These are phyloP conservation scores for Palythoa grandiflora DNA, from an alignment of 92 coral and sea anemone species.

Conservation along the genomic window DNA sequence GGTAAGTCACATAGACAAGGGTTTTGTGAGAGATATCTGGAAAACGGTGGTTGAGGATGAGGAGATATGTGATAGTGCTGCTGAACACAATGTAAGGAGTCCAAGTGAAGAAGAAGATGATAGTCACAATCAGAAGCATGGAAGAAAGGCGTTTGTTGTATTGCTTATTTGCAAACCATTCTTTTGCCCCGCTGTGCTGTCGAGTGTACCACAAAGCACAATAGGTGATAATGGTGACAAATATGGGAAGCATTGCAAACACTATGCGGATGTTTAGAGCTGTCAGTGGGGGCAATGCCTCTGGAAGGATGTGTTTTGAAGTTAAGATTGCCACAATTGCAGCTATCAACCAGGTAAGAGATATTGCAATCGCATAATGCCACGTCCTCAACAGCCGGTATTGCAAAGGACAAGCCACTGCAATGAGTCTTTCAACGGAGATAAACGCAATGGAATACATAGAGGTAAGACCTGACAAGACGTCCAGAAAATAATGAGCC, in stretches of 20 bases:
- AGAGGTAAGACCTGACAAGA: conserved; percentile 9
- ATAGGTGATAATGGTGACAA: background rate
- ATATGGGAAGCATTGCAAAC: conserved; percentile 2
- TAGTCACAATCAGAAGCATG: conserved; percentile 7
- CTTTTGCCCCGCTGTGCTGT: conserved; percentile 6
- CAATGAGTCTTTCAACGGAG: conserved; percentile 29
- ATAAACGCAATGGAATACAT: conserved; percentile 35
- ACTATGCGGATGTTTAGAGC: conserved; percentile 17
- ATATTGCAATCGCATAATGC: conserved; percentile 23
- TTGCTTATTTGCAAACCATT: background rate
- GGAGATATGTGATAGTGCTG: background rate
- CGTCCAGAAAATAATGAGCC: conserved; percentile 22
- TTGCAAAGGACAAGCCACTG: conserved; percentile 12
- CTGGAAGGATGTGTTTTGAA: background rate
- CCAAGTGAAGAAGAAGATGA: conserved; percentile 30
- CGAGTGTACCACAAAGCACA: conserved; percentile 22
- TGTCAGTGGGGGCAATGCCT: background rate
- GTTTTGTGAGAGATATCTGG: background rate
- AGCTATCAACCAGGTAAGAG: conserved; percentile 28
- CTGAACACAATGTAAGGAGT: conserved; percentile 2
- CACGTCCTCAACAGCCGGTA: conserved; percentile 14
- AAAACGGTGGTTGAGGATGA: background rate
- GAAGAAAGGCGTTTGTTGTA: conserved; percentile 22
- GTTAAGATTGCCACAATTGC: background rate
- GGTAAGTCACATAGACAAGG: background rate